phyloP scores from a whole-genome alignment of 1,140 invertebrate genomes.

The Mylabris phalerata region DNA sequence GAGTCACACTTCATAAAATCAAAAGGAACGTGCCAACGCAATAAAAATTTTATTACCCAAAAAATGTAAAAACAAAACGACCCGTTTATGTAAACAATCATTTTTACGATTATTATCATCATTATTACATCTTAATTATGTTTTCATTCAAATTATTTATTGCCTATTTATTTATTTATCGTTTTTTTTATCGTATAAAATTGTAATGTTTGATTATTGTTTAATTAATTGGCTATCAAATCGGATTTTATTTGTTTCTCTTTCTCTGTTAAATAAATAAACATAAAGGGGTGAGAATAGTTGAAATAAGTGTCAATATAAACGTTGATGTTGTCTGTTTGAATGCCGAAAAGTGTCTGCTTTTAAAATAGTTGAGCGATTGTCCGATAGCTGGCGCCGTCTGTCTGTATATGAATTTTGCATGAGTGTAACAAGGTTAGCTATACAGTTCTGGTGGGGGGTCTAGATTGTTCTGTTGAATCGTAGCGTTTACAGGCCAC shows the following conservation, averaged over 20 bases:
- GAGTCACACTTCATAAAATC: slow-evolving; percentile 26
- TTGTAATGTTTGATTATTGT: slow-evolving; percentile 25
- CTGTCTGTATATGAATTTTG: slow-evolving; percentile 5
- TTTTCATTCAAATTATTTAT: too few species aligned
- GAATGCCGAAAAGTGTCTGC: slow-evolving; percentile 34
- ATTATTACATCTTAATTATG: too few species aligned
- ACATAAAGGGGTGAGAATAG: too few species aligned
- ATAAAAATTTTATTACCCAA: slow-evolving; percentile 34
- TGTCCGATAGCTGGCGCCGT: slow-evolving; percentile 34
- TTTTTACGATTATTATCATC: too few species aligned
- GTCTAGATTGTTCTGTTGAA: slow-evolving; percentile 21
- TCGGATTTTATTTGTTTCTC: too few species aligned
- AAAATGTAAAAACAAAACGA: slow-evolving; percentile 13
- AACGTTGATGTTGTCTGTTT: slow-evolving; percentile 39
- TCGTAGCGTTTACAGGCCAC: slow-evolving; percentile 28
- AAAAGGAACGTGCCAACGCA: slow-evolving; percentile 27
- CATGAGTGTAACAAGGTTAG: background rate
- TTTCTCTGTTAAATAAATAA: too few species aligned
- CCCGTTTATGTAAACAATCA: slow-evolving; percentile 28
- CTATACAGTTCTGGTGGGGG: slow-evolving; percentile 22
- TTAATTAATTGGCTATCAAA: too few species aligned
- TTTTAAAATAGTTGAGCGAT: slow-evolving; percentile 27
- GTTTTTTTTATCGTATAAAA: background rate
- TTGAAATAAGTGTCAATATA: slow-evolving; percentile 26
- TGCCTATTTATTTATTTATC: too few species aligned